Percentiles rank a stretch among this genome's conserved stretches.
These are phyloP conservation scores for Acronicta psi DNA, from an alignment of 2,888 invertebrate species.

Conservation along the genomic window DNA sequence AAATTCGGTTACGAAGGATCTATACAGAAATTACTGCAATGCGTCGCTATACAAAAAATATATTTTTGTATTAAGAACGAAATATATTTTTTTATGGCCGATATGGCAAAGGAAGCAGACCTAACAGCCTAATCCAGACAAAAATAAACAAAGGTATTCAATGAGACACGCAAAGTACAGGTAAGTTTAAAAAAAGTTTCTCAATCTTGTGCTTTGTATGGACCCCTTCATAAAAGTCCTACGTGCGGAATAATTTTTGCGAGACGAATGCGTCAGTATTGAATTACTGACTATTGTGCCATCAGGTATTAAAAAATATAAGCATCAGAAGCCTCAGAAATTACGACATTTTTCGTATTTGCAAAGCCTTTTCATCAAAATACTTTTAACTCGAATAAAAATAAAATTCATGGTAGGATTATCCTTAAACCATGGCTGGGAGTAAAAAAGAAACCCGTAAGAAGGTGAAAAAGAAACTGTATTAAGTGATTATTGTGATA, in stretches of 20 bases:
- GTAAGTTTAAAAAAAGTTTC: slow-evolving; percentile 34
- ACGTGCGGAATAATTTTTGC: slow-evolving; percentile 42
- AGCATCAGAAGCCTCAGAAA: slow-evolving; percentile 31
- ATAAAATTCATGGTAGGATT: slow-evolving; percentile 10
- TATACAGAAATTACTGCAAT: too few species aligned
- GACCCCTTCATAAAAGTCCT: slow-evolving; percentile 39
- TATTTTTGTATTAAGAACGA: neutral
- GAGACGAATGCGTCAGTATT: slow-evolving; percentile 48
- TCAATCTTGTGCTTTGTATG: slow-evolving; percentile 19
- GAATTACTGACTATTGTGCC: slow-evolving; percentile 53
- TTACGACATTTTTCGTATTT: slow-evolving; percentile 15
- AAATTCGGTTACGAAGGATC: slow-evolving; percentile 11
- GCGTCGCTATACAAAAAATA: too few species aligned
- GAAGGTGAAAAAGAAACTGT: neutral
- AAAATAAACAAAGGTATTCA: slow-evolving; percentile 17
- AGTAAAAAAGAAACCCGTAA: slow-evolving; percentile 3
- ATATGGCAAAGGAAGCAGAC: slow-evolving; percentile 10
- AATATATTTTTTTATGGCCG: neutral
- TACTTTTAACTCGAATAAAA: neutral
- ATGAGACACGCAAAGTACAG: slow-evolving; percentile 29
- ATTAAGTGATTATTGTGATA: too few species aligned
- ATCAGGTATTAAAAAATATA: slow-evolving; percentile 31
- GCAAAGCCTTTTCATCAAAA: neutral
- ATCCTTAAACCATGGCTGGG: neutral
- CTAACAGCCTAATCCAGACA: slow-evolving; percentile 14